Conservation (phyloP, 2,797 vertebrate species). For the Peromyscus aztecus region DNA sequence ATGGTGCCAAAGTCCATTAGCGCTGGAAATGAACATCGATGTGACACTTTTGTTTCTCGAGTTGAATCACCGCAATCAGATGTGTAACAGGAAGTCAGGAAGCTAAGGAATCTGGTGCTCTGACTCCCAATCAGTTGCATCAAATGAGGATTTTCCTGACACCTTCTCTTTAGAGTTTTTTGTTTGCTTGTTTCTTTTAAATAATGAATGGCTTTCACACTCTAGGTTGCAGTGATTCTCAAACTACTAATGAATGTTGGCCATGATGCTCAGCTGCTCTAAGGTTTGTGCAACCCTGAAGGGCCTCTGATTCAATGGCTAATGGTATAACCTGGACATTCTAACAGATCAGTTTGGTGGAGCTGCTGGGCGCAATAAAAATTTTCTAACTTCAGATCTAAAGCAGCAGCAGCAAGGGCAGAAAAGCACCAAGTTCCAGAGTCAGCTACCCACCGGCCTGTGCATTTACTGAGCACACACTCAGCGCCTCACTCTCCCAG, state of each 20-base stretch:
- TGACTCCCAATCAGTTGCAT: not conserved
- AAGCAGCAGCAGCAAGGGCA: not conserved
- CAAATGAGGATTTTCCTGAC: not conserved
- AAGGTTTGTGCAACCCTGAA: not conserved
- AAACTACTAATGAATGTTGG: not conserved
- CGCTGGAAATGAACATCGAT: not conserved
- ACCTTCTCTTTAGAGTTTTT: not conserved
- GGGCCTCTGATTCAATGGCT: not conserved
- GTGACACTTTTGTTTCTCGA: not conserved
- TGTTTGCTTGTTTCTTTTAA: not conserved
- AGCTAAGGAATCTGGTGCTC: not conserved
- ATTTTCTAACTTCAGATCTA: conserved; percentile 20
- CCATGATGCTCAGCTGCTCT: not conserved
- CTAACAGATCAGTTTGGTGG: not conserved
- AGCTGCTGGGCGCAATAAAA: not conserved
- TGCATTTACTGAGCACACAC: not conserved
- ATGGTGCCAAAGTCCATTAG: conserved; percentile 59
- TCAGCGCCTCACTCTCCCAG: not conserved
- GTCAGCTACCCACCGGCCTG: not conserved
- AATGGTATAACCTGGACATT: not conserved
- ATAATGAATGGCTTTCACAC: not conserved
- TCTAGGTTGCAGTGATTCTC: not conserved
- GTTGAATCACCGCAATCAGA: not conserved
- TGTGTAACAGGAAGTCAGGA: not conserved
- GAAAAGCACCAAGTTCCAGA: not conserved